Evolutionary conservation across 2,113 vertebrate genomes (phyloP), one percentile per base, ranked within the genome.

Genomic region (Scatophagus argus): DNA sequence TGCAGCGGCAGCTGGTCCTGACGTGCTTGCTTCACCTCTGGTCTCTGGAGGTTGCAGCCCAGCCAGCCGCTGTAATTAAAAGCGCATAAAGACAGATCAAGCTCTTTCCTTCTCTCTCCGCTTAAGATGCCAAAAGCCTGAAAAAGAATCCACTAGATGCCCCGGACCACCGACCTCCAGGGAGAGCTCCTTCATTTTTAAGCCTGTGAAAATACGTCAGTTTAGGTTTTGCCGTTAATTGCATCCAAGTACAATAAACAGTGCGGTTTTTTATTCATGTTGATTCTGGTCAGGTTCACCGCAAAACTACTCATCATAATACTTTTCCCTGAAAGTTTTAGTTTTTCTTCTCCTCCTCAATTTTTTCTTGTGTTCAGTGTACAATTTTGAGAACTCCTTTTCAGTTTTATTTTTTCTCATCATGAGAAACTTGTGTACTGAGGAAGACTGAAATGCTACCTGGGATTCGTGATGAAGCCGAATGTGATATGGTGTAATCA

Each of bases 51-150:
- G 75, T 43, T 36, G 16, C 39, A 81, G 73, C 71, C 82, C 31
- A 67, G 72, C 77, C 91, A 84, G 81, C 63, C 78, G 41, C 77
- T 88, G 84, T 89, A 92, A 92, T 93, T 93, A 88, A 89, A 89
- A 82, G 83, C 29, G 52, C 84, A 80, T 84, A 70, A 87, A 88
- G 81, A 68, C 70, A 79, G 88, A 85, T 87, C 72, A 85, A 60
- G 76, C 71, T 74, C 75, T 60, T 63, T 77, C 81, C 25, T 10
- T 63, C 63, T 65, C 68, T 43, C 47, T 74, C 31, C n/a, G 31
- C 12, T 70, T 62, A 81, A 85, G 63, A 86, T 68, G 32, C 51
- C 72, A 77, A 61, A 34, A 46, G 47, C 32, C 36, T 59, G 56
- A 38, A 82, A 74, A 54, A 7, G 58, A 72, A 82, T 79, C 81